Conservation (phyloP, 2,113 vertebrate species). For the Probosciger aterrimus region DNA sequence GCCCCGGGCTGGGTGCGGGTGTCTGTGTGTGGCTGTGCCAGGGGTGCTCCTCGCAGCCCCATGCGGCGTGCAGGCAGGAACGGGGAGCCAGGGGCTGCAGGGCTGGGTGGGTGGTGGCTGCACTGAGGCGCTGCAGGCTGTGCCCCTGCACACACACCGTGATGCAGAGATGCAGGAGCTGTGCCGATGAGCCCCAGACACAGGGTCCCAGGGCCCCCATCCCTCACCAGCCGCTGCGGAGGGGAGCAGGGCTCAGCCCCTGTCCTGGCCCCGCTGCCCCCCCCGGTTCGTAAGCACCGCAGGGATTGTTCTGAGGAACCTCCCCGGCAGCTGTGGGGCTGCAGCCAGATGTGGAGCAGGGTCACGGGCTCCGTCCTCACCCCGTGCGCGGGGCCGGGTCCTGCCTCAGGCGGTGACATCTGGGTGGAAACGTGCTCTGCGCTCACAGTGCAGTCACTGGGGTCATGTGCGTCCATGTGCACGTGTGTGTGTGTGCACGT, state of each 20-base stretch:
- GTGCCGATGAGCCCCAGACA: rapidly evolving
- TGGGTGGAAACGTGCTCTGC: rapidly evolving
- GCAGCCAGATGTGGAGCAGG: background rate
- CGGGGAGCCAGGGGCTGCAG: background rate
- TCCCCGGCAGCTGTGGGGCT: rapidly evolving
- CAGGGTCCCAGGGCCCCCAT: rapidly evolving
- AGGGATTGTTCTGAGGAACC: background rate
- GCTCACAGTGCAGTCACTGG: rapidly evolving
- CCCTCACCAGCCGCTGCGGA: background rate
- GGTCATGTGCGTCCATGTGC: background rate
- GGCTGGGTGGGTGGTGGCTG: rapidly evolving
- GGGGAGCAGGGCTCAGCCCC: no score
- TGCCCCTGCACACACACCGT: background rate
- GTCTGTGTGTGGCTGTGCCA: background rate
- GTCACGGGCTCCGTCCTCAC: background rate
- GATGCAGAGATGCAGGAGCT: rapidly evolving
- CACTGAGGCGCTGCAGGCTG: background rate
- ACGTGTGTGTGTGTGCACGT: no score
- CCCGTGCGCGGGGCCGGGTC: background rate
- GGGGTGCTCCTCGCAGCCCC: background rate
- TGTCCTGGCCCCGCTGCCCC: background rate
- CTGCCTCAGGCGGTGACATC: background rate
- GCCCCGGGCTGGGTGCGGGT: background rate
- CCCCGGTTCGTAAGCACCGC: rapidly evolving
- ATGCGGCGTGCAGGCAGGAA: background rate